Conservation (phyloP, 2,888 invertebrate genomes). For the Morpho helenor region DNA sequence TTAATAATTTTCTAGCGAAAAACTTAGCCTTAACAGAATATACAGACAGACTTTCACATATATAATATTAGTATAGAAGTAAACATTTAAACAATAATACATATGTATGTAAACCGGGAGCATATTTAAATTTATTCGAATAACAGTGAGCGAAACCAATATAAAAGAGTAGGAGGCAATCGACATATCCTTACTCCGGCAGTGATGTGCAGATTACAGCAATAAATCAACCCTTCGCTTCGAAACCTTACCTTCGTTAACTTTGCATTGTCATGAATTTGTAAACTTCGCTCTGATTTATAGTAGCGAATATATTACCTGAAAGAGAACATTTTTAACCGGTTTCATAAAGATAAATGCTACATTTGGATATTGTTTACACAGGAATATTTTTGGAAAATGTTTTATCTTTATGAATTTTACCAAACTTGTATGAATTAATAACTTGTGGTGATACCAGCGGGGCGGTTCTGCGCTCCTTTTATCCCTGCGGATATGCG, state of each 20-base stretch:
- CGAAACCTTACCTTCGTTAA: slow-evolving; percentile 27
- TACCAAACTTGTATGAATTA: no score
- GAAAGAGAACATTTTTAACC: neutral
- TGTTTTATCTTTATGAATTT: no score
- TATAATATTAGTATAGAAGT: no score
- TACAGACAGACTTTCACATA: no score
- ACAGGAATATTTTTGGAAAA: no score
- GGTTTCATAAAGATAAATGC: neutral
- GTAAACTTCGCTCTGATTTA: slow-evolving; percentile 18
- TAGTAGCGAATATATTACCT: slow-evolving; percentile 13
- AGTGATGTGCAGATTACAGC: slow-evolving; percentile 31
- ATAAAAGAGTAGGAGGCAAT: neutral
- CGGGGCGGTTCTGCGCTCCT: no score
- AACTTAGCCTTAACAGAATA: no score
- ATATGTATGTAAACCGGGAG: no score
- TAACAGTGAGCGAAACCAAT: neutral
- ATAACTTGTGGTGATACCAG: no score
- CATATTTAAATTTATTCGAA: neutral
- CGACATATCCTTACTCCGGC: neutral
- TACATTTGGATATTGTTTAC: no score
- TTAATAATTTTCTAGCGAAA: no score
- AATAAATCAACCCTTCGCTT: slow-evolving; percentile 35
- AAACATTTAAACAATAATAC: no score
- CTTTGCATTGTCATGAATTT: slow-evolving; percentile 32
- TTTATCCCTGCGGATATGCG: neutral